A percentile compares a stretch with the other conserved stretches of the same genome.
Evolutionary conservation across 1,140 invertebrate species (phyloP).

Genomic region (Drosophila ficusphila): DNA sequence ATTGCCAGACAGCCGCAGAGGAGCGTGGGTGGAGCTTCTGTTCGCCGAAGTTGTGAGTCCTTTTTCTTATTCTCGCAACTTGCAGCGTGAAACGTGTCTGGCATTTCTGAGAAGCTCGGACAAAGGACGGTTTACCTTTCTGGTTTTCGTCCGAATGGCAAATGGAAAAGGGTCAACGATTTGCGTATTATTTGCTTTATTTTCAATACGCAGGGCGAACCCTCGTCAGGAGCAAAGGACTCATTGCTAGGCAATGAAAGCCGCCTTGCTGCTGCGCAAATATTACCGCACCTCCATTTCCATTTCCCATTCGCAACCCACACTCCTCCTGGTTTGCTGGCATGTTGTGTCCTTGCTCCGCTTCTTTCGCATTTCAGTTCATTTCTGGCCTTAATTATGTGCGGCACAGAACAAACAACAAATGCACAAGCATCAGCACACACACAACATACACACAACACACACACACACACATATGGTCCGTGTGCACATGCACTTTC

Average conservation of each 20-base stretch:
- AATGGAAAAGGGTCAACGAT: conserved; percentile 65
- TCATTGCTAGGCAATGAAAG: conserved; percentile 61
- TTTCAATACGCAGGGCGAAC: conserved; percentile 59
- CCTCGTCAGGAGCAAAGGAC: conserved; percentile 64
- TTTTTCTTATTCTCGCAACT: conserved; percentile 40
- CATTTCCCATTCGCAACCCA: no score
- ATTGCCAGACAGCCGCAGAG: conserved; percentile 62
- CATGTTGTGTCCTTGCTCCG: conserved; percentile 70
- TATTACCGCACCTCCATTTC: conserved; percentile 20
- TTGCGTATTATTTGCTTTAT: conserved; percentile 76
- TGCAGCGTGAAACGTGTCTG: conserved; percentile 61
- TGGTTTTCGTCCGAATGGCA: conserved; percentile 32
- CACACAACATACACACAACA: conserved; percentile 49
- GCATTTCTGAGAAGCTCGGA: conserved; percentile 46
- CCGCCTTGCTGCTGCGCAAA: conserved; percentile 33
- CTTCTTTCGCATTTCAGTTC: conserved; percentile 67
- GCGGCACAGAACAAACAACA: conserved; percentile 72
- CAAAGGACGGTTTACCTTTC: conserved; percentile 62
- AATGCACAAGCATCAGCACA: conserved; percentile 52
- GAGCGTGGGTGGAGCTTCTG: conserved; percentile 39
- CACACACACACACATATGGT: conserved; percentile 49
- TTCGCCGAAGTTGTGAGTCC: conserved; percentile 26
- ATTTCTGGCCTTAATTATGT: conserved; percentile 78
- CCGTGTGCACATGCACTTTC: conserved; percentile 32
- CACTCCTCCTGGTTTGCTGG: no score